These are phyloP conservation scores for Rattus rattus DNA, from an alignment of 2,113 vertebrate species.

Conservation along the genomic window DNA sequence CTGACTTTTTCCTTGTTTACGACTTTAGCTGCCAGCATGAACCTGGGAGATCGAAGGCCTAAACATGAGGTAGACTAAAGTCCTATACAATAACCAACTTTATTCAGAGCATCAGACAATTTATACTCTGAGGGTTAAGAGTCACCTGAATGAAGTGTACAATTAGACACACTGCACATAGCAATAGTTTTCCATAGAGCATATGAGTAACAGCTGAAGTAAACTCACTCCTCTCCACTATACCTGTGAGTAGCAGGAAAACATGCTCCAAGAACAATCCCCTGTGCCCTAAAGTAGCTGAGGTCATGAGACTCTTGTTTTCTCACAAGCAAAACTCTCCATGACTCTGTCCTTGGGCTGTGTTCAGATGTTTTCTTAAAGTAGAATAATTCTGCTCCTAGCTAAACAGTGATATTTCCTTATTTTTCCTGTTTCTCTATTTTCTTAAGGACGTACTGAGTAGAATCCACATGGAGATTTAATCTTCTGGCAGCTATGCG, in stretches of 20 bases:
- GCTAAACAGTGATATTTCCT: constrained; percentile 53
- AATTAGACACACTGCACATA: no score
- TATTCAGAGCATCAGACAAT: not conserved
- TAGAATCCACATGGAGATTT: constrained; percentile 52
- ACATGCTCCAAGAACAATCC: not conserved
- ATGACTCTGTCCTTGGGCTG: not conserved
- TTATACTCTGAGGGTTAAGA: not conserved
- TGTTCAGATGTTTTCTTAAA: not conserved
- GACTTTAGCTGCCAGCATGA: not conserved
- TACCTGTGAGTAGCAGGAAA: not conserved
- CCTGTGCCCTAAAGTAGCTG: not conserved
- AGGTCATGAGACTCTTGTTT: not conserved
- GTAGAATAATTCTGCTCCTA: not conserved
- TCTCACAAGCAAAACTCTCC: not conserved
- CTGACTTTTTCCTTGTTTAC: not conserved
- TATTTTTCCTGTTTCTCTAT: not conserved
- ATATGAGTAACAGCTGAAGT: not conserved
- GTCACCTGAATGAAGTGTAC: not conserved
- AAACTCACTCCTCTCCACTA: not conserved
- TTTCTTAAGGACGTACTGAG: constrained; percentile 44
- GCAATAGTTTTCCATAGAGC: not conserved
- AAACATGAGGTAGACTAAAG: not conserved
- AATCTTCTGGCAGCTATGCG: constrained; percentile 46
- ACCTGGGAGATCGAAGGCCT: not conserved
- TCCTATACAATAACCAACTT: not conserved